These are phyloP conservation scores for Geopemphigus sp. DNA, from an alignment of 1,140 invertebrate genomes.

Conservation along the genomic window DNA sequence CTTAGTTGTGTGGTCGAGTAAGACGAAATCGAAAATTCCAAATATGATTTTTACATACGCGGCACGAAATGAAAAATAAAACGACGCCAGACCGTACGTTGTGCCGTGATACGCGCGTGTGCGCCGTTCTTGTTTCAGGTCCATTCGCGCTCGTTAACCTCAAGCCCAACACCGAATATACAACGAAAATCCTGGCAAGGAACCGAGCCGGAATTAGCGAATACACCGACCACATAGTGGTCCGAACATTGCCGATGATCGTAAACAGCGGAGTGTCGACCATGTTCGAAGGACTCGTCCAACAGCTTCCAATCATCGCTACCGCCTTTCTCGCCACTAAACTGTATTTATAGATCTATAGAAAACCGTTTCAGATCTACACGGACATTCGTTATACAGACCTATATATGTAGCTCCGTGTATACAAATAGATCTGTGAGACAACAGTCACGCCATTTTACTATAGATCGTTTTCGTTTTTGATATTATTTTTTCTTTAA, in stretches of 20 bases:
- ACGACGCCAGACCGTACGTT: too few relatives aligned
- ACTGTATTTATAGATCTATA: not conserved
- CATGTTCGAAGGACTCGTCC: not conserved
- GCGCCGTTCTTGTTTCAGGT: not conserved
- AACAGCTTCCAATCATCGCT: not conserved
- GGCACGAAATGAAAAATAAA: too few relatives aligned
- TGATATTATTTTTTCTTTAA: too few relatives aligned
- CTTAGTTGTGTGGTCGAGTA: too few relatives aligned
- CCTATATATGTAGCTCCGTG: too few relatives aligned
- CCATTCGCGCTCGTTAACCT: constrained; percentile 21
- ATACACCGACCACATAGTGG: not conserved
- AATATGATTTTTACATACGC: too few relatives aligned
- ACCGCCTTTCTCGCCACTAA: not conserved
- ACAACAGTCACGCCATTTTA: not conserved
- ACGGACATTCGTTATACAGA: not conserved
- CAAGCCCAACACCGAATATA: constrained; percentile 27
- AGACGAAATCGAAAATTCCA: too few relatives aligned
- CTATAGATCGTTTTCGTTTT: too few relatives aligned
- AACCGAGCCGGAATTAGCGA: constrained; percentile 23
- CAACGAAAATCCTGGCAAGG: not conserved
- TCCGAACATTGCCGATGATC: not conserved
- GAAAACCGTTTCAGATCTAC: not conserved
- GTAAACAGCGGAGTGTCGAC: not conserved
- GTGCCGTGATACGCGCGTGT: not conserved
- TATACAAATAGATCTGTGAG: not conserved